phyloP scores from a whole-genome alignment of 2,888 invertebrate genomes.

The Spisula subtruncata region DNA sequence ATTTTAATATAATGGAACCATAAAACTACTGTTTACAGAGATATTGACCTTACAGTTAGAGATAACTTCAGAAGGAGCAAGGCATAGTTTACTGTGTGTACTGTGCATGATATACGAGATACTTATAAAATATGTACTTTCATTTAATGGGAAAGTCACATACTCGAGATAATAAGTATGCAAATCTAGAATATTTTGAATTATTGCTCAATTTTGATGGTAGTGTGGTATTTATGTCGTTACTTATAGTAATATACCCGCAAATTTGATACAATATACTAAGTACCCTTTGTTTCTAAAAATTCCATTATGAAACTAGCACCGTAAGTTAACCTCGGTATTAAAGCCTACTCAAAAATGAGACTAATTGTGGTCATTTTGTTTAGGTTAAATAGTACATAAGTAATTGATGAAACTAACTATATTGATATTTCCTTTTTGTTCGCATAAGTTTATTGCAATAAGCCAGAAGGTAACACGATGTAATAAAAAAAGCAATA shows the following conservation, averaged over 20 bases:
- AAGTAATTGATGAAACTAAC: too few relatives aligned
- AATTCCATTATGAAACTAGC: too few relatives aligned
- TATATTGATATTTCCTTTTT: too few relatives aligned
- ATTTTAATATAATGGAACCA: slow-evolving; percentile 61
- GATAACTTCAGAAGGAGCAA: slow-evolving; percentile 64
- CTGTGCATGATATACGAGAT: slow-evolving; percentile 28
- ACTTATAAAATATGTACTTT: slow-evolving; percentile 25
- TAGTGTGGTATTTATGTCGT: not conserved
- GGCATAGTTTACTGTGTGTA: not conserved
- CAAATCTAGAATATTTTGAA: slow-evolving; percentile 3
- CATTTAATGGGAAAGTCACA: slow-evolving; percentile 1
- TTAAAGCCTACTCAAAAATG: too few relatives aligned
- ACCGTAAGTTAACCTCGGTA: too few relatives aligned
- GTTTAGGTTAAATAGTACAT: too few relatives aligned
- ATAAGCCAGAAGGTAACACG: too few relatives aligned
- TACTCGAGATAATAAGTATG: slow-evolving; percentile 33
- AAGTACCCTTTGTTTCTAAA: too few relatives aligned
- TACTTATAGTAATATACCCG: not conserved
- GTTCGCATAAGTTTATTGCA: too few relatives aligned
- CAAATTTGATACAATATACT: not conserved
- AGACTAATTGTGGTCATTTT: too few relatives aligned
- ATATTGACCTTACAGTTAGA: slow-evolving; percentile 51
- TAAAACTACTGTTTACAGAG: slow-evolving; percentile 65
- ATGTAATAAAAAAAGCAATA: too few relatives aligned
- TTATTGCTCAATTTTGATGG: not conserved